Evolutionary conservation across 2,113 vertebrate genomes (phyloP).

Genomic region (Halichoeres trimaculatus): DNA sequence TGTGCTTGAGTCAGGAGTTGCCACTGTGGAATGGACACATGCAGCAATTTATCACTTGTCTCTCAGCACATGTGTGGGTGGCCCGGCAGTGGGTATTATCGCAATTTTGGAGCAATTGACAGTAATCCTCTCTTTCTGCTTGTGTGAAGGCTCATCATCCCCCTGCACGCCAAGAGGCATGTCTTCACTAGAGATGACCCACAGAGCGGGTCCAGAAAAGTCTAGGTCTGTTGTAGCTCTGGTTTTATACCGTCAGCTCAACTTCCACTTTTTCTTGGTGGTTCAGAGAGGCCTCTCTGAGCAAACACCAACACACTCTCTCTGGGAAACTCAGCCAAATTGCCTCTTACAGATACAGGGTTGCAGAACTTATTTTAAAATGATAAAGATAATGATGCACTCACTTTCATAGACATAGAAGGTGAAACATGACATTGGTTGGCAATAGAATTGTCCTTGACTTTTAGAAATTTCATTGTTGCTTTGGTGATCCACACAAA

Average conservation of each 20-base stretch:
- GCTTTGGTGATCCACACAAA: not conserved
- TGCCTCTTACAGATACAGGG: not conserved
- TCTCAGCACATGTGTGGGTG: constrained; percentile 78
- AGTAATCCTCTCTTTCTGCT: constrained; percentile 77
- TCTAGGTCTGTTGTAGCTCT: constrained; percentile 28
- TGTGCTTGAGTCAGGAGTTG: constrained; percentile 48
- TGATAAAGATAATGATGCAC: not conserved
- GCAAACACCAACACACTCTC: constrained; percentile 6
- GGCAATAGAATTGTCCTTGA: not conserved
- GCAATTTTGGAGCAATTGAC: constrained; percentile 81
- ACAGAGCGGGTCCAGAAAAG: constrained; percentile 34
- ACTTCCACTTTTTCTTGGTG: constrained; percentile 26
- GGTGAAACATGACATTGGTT: too few species aligned
- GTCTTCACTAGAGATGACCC: constrained; percentile 59
- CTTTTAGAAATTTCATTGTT: not conserved
- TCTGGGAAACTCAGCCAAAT: constrained; percentile 14
- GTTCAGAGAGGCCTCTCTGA: constrained; percentile 33
- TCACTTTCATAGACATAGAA: not conserved
- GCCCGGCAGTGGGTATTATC: constrained; percentile 75
- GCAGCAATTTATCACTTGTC: constrained; percentile 77
- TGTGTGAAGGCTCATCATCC: constrained; percentile 67
- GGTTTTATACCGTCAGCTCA: constrained; percentile 54
- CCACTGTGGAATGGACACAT: constrained; percentile 75
- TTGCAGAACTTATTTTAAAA: not conserved
- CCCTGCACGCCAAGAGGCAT: constrained; percentile 37